Evolutionary conservation across 2,888 invertebrate genomes (phyloP).

Genomic region (Maniola hyperantus): DNA sequence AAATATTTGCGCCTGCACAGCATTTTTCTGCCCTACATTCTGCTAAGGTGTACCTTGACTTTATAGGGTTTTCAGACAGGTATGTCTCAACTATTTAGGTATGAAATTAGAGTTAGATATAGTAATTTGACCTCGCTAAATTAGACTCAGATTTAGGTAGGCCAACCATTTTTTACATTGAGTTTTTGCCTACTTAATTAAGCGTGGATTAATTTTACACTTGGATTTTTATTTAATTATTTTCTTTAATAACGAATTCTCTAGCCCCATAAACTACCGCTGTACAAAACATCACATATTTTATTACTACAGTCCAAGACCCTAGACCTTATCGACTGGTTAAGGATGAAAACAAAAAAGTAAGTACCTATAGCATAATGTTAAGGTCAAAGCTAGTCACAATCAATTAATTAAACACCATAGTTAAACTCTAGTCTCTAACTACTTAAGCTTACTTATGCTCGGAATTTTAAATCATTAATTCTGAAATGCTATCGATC

Average conservation of each 20-base stretch:
- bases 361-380: not conserved
- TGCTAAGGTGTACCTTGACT: not conserved
- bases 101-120: not conserved
- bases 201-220: no score
- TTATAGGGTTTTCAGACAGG: not conserved
- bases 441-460: not conserved
- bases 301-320: no score
- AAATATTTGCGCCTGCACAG: not conserved
- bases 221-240: no score
- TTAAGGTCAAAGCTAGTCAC: not conserved
- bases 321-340: not conserved
- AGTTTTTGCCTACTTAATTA: no score
- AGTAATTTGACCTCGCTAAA: not conserved
- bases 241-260: no score
- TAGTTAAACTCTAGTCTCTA: not conserved
- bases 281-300: no score
- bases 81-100: not conserved
- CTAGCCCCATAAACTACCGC: no score
- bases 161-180: no score
- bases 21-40: constrained; percentile 5
- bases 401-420: not conserved
- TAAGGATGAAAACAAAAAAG: not conserved
- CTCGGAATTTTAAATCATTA: not conserved
- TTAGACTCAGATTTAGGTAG: no score
- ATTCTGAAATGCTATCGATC: not conserved